Percentiles rank a stretch among this genome's conserved stretches.
These are phyloP conservation scores for Donacobius atricapilla DNA, from an alignment of 2,113 vertebrate genomes.

Conservation along the genomic window DNA sequence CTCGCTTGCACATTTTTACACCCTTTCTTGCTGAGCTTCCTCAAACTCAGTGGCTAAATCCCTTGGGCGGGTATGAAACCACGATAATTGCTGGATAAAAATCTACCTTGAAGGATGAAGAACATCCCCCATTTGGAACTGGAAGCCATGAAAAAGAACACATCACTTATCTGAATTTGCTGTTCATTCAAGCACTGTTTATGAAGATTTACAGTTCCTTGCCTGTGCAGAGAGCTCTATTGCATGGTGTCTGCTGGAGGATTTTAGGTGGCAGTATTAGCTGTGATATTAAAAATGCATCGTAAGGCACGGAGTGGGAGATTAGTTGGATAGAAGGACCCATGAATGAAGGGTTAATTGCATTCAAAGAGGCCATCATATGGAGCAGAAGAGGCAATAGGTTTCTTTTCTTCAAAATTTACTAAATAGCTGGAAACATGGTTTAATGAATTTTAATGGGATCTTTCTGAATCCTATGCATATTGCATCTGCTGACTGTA, in stretches of 20 bases:
- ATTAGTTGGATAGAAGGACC: conserved; percentile 62
- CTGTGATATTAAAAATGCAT: conserved; percentile 47
- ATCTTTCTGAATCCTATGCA: conserved; percentile 68
- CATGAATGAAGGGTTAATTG: conserved; percentile 68
- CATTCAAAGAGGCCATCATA: conserved; percentile 60
- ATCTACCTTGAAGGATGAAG: conserved; percentile 31
- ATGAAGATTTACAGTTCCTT: conserved; percentile 59
- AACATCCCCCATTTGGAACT: conserved; percentile 15
- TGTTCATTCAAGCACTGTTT: conserved; percentile 61
- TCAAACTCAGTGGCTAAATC: background rate
- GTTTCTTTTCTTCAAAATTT: conserved; percentile 70
- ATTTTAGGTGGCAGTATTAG: conserved; percentile 57
- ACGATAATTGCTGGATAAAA: background rate
- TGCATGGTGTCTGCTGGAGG: background rate
- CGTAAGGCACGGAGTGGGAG: conserved; percentile 5
- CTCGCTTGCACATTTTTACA: background rate
- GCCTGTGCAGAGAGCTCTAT: conserved; percentile 27
- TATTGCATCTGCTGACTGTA: conserved; percentile 67
- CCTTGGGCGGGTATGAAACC: background rate
- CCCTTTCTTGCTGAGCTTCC: background rate
- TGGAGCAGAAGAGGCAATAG: conserved; percentile 54
- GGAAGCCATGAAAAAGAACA: conserved; percentile 45
- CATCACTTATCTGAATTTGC: conserved; percentile 60
- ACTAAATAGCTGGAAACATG: conserved; percentile 66
- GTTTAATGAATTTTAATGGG: conserved; percentile 73